These are phyloP conservation scores for Lasiommata megera DNA, from an alignment of 2,888 invertebrate species.

Conservation along the genomic window DNA sequence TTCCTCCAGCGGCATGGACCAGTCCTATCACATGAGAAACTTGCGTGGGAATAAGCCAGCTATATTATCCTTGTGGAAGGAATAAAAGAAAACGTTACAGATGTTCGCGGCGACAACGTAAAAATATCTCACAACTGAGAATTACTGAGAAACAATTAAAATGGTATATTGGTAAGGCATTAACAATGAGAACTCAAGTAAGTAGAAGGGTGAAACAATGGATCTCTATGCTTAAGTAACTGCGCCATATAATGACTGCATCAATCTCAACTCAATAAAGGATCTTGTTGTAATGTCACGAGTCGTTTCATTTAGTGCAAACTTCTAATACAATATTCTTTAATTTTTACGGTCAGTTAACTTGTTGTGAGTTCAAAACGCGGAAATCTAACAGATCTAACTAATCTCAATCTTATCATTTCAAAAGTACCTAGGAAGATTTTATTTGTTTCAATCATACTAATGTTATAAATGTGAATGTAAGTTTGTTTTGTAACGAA, in stretches of 20 bases:
- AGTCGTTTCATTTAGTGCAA: neutral
- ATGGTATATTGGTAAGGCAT: neutral
- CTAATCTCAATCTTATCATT: neutral
- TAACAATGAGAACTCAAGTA: neutral
- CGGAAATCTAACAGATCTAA: too few species aligned
- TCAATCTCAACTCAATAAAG: neutral
- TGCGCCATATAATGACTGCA: slow-evolving; percentile 5
- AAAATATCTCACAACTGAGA: slow-evolving; percentile 5
- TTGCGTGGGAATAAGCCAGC: slow-evolving; percentile 70
- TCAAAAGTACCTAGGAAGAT: too few species aligned
- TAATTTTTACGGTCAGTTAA: too few species aligned
- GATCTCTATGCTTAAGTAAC: slow-evolving; percentile 4
- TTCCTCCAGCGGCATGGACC: slow-evolving; percentile 70
- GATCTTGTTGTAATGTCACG: neutral
- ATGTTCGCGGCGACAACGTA: slow-evolving; percentile 7
- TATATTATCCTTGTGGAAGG: slow-evolving; percentile 26
- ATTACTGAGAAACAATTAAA: neutral
- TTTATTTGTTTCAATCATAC: too few species aligned
- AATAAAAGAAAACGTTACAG: slow-evolving; percentile 18
- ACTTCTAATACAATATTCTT: neutral
- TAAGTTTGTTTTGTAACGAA: too few species aligned
- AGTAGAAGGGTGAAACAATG: slow-evolving; percentile 3
- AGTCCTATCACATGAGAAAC: slow-evolving; percentile 76
- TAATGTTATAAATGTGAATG: too few species aligned
- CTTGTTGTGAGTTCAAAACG: neutral